Percentiles rank a stretch among this genome's conserved stretches.
Evolutionary conservation across 2,888 invertebrate genomes (phyloP).

Genomic region (Dynastes grantii): DNA sequence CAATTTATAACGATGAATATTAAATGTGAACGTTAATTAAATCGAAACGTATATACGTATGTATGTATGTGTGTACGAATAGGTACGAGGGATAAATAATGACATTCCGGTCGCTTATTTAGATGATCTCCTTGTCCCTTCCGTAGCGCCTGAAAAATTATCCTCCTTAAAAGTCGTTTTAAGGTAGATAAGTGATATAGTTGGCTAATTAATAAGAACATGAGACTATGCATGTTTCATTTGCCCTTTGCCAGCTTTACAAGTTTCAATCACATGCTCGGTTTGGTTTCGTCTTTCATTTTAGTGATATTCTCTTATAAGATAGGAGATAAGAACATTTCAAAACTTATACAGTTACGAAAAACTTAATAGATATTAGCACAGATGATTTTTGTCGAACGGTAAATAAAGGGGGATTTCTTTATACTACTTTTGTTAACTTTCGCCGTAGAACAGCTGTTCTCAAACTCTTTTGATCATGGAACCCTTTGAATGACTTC

Average conservation of each 20-base stretch:
- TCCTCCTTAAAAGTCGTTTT: conserved; percentile 24
- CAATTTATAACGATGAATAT: conserved; percentile 51
- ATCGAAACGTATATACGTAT: conserved; percentile 14
- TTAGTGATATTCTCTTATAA: conserved; percentile 12
- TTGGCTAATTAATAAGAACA: conserved; percentile 46
- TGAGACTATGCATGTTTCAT: conserved; percentile 4
- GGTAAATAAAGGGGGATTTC: no score
- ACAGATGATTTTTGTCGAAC: no score
- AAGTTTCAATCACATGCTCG: not conserved
- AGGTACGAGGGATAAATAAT: conserved; percentile 20
- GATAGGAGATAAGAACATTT: no score
- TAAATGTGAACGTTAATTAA: conserved; percentile 52
- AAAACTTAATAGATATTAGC: no score
- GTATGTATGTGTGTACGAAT: no score
- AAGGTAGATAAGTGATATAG: conserved; percentile 31
- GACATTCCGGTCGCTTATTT: conserved; percentile 30
- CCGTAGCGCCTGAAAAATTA: conserved; percentile 22
- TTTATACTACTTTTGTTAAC: no score
- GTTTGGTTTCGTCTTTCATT: not conserved
- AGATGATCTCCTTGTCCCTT: conserved; percentile 27
- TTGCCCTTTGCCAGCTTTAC: not conserved
- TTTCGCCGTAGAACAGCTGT: no score
- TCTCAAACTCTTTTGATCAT: no score
- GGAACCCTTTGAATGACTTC: no score
- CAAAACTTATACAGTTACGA: no score